These are phyloP conservation scores for Herpetotheres cachinnans DNA, from an alignment of 2,113 vertebrate genomes.

Conservation along the genomic window DNA sequence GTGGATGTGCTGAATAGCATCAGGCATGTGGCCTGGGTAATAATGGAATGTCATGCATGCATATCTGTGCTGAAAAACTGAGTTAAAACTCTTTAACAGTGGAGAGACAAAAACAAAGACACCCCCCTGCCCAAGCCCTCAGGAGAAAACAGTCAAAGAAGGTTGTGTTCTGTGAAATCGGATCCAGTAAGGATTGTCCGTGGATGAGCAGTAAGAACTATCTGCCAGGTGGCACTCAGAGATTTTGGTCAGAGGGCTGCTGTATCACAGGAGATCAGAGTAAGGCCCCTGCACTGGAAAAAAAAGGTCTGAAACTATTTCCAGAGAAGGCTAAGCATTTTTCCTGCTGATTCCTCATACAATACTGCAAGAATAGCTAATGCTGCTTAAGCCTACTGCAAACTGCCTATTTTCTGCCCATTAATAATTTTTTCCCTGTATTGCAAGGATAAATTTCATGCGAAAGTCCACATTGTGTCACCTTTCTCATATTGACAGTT, in stretches of 20 bases:
- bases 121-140: rapidly evolving
- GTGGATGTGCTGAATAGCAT: background rate
- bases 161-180: background rate
- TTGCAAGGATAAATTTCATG: background rate
- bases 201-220: background rate
- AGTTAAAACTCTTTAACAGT: background rate
- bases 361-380: background rate
- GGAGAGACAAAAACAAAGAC: background rate
- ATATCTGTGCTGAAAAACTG: background rate
- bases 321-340: background rate
- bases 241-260: background rate
- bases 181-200: background rate
- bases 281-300: background rate
- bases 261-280: background rate
- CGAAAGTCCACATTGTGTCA: background rate
- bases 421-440: background rate
- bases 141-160: background rate
- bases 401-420: background rate
- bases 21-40: background rate
- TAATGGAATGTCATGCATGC: background rate
- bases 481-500: background rate
- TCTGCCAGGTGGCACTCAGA: background rate
- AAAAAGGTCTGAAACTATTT: background rate
- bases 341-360: background rate
- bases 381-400: background rate